Percentiles rank a stretch among this genome's conserved stretches.
Evolutionary conservation across 2,113 vertebrate genomes (phyloP).

Genomic region (Psophia crepitans): DNA sequence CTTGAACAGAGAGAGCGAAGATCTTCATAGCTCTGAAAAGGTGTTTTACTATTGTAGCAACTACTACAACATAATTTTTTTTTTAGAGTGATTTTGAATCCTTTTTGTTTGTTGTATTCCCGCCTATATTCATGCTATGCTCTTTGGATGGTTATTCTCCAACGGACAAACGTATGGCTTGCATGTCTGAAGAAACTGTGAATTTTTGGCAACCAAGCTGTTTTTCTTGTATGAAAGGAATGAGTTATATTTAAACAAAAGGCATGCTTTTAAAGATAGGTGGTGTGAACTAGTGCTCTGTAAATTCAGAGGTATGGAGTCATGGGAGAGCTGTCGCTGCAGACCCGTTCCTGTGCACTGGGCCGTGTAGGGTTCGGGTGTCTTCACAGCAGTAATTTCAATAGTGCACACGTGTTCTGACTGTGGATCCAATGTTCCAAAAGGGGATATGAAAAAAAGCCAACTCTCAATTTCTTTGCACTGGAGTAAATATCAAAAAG

Average conservation of each 20-base stretch:
- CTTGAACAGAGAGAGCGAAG: background rate
- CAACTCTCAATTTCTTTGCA: background rate
- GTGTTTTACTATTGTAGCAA: background rate
- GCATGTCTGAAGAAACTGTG: background rate
- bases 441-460: background rate
- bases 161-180: background rate
- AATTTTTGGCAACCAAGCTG: background rate
- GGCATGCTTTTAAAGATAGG: background rate
- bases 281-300: background rate
- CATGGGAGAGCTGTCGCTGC: background rate
- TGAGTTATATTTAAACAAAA: background rate
- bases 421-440: fast-evolving
- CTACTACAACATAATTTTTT: background rate
- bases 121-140: background rate
- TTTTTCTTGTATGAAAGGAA: background rate
- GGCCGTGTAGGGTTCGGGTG: background rate
- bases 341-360: background rate
- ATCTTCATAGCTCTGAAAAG: background rate
- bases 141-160: background rate
- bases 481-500: background rate
- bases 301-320: background rate
- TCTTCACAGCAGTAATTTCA: background rate
- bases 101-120: background rate
- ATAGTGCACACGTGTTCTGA: background rate
- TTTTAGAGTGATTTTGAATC: background rate